phyloP scores from a whole-genome alignment of 2,888 invertebrate genomes.

The Tinea semifulvella region DNA sequence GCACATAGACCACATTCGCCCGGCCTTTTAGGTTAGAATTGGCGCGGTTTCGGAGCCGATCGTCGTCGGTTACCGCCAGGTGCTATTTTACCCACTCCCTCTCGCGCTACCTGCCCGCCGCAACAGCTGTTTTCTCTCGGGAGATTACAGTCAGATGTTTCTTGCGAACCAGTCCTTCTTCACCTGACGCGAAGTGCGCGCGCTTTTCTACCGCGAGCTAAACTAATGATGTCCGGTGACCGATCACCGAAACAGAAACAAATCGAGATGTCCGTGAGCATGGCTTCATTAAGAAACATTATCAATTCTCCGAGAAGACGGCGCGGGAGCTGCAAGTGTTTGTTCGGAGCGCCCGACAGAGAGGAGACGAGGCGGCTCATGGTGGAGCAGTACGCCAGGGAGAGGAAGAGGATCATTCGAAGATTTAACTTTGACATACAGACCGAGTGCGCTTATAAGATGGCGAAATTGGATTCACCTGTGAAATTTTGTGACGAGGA shows the following conservation, averaged over 20 bases:
- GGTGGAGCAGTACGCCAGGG: conserved; percentile 66
- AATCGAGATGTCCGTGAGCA: conserved; percentile 43
- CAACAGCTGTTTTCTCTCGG: conserved; percentile 64
- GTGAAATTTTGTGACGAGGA: conserved; percentile 54
- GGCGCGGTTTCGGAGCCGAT: conserved; percentile 41
- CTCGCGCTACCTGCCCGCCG: conserved; percentile 46
- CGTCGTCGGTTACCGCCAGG: conserved; percentile 38
- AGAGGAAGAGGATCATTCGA: conserved; percentile 65
- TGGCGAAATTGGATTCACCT: conserved; percentile 49
- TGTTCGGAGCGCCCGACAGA: conserved; percentile 69
- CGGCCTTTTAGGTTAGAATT: conserved; percentile 50
- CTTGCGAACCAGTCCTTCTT: conserved; percentile 53
- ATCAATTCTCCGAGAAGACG: conserved; percentile 48
- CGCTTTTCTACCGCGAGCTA: conserved; percentile 25
- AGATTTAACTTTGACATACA: conserved; percentile 70
- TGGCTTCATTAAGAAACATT: conserved; percentile 42
- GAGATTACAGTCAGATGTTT: conserved; percentile 63
- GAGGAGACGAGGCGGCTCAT: conserved; percentile 67
- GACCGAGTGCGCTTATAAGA: conserved; percentile 47
- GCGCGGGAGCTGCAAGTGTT: conserved; percentile 62
- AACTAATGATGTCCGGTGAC: conserved; percentile 53
- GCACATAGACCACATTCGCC: conserved; percentile 5
- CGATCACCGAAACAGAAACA: conserved; percentile 58
- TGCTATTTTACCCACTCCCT: conserved; percentile 48
- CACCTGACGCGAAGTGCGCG: conserved; percentile 42